Base-by-base conservation (phyloP, 1,140 invertebrate species). In the Macrobrachium rosenbergii region DNA sequence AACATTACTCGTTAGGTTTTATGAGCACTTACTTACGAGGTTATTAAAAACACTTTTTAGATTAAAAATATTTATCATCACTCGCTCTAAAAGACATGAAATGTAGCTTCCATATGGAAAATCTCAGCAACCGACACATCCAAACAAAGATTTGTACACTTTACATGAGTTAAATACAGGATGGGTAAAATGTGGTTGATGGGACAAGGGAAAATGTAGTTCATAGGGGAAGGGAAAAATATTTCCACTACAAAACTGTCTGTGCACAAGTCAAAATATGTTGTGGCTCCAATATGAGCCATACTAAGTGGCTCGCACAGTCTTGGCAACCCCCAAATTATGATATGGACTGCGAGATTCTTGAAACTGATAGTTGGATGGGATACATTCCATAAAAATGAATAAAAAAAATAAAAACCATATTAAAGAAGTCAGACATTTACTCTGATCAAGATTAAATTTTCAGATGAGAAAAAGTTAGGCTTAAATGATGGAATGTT, bases 11-110 rank as follows among this genome's bases (percentile, higher is more conserved):
- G 3, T 37, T 37, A 37, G 28, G 28, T 3, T 37, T 37, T 37
- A 2, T 2, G 28, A 37, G 28, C 28, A 37, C 64, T 3, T 67
- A 67, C 17, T 21, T 0, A 67, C 21, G 3, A 12, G 16, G 17
- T 17, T 75, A 45, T 60, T 76, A 28, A 14, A 83, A 63, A 83
- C 6, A 19, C 37, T 23, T 19, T 5, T 45, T 83, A 83, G 82
- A 83, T 83, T 83, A 83, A 83, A 83, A 83, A 83, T 83, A 83
- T 83, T 83, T 83, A 83, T 83, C 82, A 83, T 73, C 82, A 83
- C 82, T 83, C 82, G 63, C 82, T 83, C 82, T 83, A 83, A 72
- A 83, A 83, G 82, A 83, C 82, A 83, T 76, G 82, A 83, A 83
- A 83, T 83, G 82, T 83, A 83, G 82, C 82, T 83, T 83, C 82